Evolutionary conservation across 2,113 vertebrate species (phyloP).

Genomic region (Andinoacara biseriatus): DNA sequence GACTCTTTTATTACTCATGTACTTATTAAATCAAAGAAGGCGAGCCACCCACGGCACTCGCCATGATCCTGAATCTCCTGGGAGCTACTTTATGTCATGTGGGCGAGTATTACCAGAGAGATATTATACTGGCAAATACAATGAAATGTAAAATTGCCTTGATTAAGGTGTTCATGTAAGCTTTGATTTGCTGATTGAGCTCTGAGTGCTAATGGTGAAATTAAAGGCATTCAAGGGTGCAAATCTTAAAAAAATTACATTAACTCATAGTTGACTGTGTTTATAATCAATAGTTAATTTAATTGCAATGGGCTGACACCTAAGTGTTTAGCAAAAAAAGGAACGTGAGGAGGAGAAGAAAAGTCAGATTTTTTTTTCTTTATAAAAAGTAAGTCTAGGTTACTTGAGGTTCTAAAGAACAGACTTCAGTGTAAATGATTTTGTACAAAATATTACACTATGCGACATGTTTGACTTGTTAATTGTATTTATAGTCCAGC

Average conservation of each 20-base stretch:
- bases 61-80: slow-evolving; percentile 14
- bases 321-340: no score
- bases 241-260: not conserved
- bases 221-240: not conserved
- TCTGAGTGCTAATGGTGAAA: not conserved
- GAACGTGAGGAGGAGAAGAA: not conserved
- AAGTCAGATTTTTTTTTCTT: not conserved
- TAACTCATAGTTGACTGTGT: not conserved
- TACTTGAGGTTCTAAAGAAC: not conserved
- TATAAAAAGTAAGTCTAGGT: not conserved
- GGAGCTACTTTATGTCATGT: slow-evolving; percentile 17
- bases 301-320: no score
- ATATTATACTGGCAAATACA: not conserved
- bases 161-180: not conserved
- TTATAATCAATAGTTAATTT: not conserved
- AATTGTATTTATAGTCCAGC: not conserved
- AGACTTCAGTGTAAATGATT: not conserved
- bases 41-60: not conserved
- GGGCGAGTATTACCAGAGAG: not conserved
- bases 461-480: not conserved
- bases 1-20: slow-evolving; percentile 1
- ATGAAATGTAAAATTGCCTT: not conserved
- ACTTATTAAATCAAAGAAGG: slow-evolving; percentile 11
- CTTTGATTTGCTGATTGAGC: not conserved
- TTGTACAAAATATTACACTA: no score